Evolutionary conservation across 2,113 vertebrate genomes (phyloP), one percentile per base, ranked within the genome.

Genomic region (Gila orcuttii): DNA sequence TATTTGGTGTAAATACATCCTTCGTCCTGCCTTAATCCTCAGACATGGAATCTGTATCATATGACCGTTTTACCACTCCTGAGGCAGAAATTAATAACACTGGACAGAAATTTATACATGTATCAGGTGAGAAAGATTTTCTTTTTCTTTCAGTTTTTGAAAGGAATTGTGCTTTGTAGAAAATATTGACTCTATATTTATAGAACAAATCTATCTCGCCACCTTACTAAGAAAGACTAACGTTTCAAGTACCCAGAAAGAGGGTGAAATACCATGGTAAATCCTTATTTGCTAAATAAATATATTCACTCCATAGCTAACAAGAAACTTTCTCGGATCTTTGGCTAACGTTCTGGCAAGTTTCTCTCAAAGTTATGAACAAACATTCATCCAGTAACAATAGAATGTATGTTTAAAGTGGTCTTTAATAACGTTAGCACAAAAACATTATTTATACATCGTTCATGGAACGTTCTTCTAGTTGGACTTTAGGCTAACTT

Each of bases 21-120:
- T n/a, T 8, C 0, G 1, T 28, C 15, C 55, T 17, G n/a, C 47
- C 82, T 66, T 9, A 59, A 23, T 79, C 21, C 21, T 25, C 60
- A 85, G 86, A 33, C 23, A 90, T 91, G 88, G 87, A 91, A 25
- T 57, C 86, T 15, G 13, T 81, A 36, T 25, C 42, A 23, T 91
- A 91, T 59, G 81, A 90, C 23, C 64, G 83, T 3, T 90, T 89
- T 77, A 36, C 10, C 21, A 12, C 62, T 2, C 13, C 84, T 42
- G 88, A 89, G 13, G 21, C 71, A 28, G 84, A 88, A 21, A 87
- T 55, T 36, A 39, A 15, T 23, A 45, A 84, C n/a, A 23, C 25
- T 47, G 25, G 25, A 2, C 52, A 33, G 17, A 88, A 85, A 60
- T 2, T 31, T 3, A 9, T 80, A 17, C 23, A 6, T 19, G 2